A percentile compares a stretch with the other conserved stretches of the same genome.
phyloP scores from a whole-genome alignment of 2,113 vertebrate species.

The Indicator indicator region DNA sequence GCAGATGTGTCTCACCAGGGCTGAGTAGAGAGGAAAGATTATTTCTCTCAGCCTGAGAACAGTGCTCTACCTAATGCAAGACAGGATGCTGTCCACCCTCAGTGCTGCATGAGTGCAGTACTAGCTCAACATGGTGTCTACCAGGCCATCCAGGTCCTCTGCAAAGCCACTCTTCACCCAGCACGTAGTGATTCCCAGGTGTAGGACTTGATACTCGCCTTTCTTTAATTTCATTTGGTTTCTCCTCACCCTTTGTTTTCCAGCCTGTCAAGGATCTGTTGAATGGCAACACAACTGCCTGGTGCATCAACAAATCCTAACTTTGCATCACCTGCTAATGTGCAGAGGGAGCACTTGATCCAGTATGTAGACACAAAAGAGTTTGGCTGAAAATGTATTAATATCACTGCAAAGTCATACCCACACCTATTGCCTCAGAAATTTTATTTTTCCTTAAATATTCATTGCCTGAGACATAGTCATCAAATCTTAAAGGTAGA shows the following conservation, averaged over 20 bases:
- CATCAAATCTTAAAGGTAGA: neutral
- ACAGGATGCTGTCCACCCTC: neutral
- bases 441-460: neutral
- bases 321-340: neutral
- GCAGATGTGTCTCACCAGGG: neutral
- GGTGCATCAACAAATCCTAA: neutral
- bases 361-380: neutral
- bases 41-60: neutral
- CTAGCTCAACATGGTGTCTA: neutral
- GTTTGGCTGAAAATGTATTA: neutral
- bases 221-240: neutral
- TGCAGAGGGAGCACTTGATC: neutral
- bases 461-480: neutral
- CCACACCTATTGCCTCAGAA: neutral
- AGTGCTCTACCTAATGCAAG: neutral
- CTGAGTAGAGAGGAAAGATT: neutral
- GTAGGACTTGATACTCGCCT: neutral
- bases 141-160: neutral
- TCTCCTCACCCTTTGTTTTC: neutral
- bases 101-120: neutral
- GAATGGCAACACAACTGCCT: neutral
- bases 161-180: neutral
- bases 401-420: neutral
- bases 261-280: neutral
- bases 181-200: neutral